phyloP scores from a whole-genome alignment of 2,888 invertebrate species.

The Arrhopalites spinosus region DNA sequence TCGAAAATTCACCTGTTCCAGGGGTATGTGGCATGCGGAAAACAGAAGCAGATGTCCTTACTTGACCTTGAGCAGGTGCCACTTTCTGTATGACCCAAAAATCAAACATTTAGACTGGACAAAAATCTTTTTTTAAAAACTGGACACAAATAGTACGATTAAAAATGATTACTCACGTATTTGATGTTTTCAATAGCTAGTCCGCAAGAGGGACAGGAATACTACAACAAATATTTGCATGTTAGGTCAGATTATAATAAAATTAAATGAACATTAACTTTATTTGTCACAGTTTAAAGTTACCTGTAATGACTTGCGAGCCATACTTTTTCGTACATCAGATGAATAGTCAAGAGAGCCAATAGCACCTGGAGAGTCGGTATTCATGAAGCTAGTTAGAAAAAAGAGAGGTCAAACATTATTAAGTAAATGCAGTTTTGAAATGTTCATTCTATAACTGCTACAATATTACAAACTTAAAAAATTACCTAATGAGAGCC shows the following conservation, averaged over 20 bases:
- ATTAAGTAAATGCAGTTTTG: too few relatives aligned
- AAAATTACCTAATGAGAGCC: constrained; percentile 34
- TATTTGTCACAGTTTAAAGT: too few relatives aligned
- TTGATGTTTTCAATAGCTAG: constrained; percentile 38
- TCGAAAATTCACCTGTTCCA: not conserved
- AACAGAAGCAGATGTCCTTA: constrained; percentile 26
- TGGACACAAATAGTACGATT: constrained; percentile 3
- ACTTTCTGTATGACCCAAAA: constrained; percentile 7
- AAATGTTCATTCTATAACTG: too few relatives aligned
- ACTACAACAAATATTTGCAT: too few relatives aligned
- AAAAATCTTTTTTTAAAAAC: not conserved
- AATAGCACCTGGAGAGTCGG: constrained; percentile 75
- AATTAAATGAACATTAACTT: not conserved
- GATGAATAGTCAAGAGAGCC: constrained; percentile 86
- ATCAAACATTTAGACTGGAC: not conserved
- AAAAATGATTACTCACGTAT: constrained; percentile 23
- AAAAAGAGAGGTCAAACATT: too few relatives aligned
- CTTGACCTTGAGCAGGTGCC: constrained; percentile 4
- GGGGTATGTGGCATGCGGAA: constrained; percentile 38
- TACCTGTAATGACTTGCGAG: constrained; percentile 74
- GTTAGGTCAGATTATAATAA: too few relatives aligned
- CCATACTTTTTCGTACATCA: constrained; percentile 80
- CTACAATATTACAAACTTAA: too few relatives aligned
- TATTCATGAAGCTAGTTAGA: constrained; percentile 29
- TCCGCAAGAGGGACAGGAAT: constrained; percentile 67